These are phyloP conservation scores for Dasypus novemcinctus DNA, from an alignment of 2,113 vertebrate species.

Conservation along the genomic window DNA sequence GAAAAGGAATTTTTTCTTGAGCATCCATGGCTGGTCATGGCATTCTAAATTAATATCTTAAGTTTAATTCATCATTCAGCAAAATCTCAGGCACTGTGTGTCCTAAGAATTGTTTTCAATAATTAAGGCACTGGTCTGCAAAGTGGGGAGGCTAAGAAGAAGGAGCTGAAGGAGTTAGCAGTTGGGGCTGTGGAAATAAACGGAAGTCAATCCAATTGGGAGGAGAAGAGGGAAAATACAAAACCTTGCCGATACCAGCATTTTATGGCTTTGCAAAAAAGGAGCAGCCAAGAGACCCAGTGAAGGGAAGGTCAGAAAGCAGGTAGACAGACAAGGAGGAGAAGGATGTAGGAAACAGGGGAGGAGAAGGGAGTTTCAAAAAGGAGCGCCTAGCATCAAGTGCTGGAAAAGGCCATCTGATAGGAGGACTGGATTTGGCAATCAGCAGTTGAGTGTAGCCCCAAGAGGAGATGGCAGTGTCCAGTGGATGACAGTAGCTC, in stretches of 20 bases:
- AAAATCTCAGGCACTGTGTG: slow-evolving; percentile 44
- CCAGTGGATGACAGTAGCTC: not conserved
- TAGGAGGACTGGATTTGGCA: not conserved
- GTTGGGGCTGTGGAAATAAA: slow-evolving; percentile 35
- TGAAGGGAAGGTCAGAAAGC: not conserved
- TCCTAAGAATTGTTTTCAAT: slow-evolving; percentile 33
- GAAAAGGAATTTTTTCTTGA: slow-evolving; percentile 17
- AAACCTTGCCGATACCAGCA: not conserved
- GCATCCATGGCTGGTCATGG: not conserved
- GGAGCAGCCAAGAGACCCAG: not conserved
- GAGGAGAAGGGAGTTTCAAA: not conserved
- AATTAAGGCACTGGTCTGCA: not conserved
- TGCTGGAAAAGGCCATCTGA: not conserved
- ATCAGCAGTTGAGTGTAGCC: not conserved
- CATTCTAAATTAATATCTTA: slow-evolving; percentile 4
- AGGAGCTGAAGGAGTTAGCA: not conserved
- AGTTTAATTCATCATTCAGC: slow-evolving; percentile 1
- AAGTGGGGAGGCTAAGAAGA: not conserved
- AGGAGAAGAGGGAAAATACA: not conserved
- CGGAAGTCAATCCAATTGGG: not conserved
- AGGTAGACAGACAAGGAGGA: not conserved
- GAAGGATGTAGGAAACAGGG: not conserved
- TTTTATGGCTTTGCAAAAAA: slow-evolving; percentile 12
- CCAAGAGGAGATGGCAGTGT: not conserved
- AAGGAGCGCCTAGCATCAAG: not conserved